A percentile compares a stretch with the other conserved stretches of the same genome.
Conservation (phyloP, 2,888 invertebrate genomes). For the Geophilus truncorum region DNA sequence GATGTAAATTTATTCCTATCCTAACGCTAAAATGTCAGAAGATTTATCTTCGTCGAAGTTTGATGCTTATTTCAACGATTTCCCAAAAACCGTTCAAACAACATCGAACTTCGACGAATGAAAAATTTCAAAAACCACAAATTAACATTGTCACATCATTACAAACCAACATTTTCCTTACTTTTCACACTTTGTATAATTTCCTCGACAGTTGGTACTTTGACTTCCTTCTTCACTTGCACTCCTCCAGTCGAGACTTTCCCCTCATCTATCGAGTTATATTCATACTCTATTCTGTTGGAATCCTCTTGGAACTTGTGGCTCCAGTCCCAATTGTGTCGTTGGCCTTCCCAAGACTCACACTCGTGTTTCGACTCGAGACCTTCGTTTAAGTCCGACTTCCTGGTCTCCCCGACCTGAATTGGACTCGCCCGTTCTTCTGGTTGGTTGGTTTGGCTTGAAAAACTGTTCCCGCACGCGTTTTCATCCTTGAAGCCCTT, state of each 20-base stretch:
- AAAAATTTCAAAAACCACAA: conserved; percentile 38
- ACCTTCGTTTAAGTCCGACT: not conserved
- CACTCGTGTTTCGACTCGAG: not conserved
- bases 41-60: too few relatives aligned
- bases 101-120: not conserved
- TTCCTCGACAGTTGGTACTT: conserved; percentile 40
- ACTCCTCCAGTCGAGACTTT: not conserved
- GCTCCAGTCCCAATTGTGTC: not conserved
- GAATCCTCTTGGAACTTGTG: not conserved
- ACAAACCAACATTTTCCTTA: not conserved
- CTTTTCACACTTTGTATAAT: conserved; percentile 40
- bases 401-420: not conserved
- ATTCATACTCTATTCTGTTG: not conserved
- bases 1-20: too few relatives aligned
- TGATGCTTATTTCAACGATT: too few relatives aligned
- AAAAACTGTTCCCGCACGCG: not conserved
- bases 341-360: not conserved
- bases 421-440: not conserved
- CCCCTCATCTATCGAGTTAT: not conserved
- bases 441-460: not conserved
- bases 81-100: too few relatives aligned
- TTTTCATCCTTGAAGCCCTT: not conserved
- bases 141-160: conserved; percentile 36
- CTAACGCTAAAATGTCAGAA: too few relatives aligned
- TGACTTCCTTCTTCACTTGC: not conserved